Conservation (phyloP, 1,140 invertebrate genomes). For the Calephelis nemesis region DNA sequence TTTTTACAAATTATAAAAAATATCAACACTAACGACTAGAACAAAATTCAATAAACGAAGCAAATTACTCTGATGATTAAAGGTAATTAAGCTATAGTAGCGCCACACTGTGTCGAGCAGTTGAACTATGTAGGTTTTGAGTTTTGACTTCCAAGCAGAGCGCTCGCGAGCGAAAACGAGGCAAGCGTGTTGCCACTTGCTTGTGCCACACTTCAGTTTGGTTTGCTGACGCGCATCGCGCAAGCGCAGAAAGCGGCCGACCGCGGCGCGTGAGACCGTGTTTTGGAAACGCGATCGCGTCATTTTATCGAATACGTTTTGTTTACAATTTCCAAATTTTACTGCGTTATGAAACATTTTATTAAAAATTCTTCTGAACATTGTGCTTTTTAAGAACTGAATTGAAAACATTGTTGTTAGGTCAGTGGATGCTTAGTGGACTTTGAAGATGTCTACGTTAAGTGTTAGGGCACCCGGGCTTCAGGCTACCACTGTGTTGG, state of each 20-base stretch:
- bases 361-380: conserved; percentile 28
- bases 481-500: conserved; percentile 62
- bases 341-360: conserved; percentile 11
- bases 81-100: conserved; percentile 35
- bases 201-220: conserved; percentile 19
- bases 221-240: conserved; percentile 18
- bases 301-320: conserved; percentile 50
- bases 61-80: background rate
- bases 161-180: conserved; percentile 26
- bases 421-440: conserved; percentile 36
- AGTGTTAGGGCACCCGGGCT: conserved; percentile 68
- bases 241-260: conserved; percentile 29
- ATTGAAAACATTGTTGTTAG: conserved; percentile 14
- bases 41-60: background rate
- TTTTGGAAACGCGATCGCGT: conserved; percentile 37
- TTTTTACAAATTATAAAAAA: background rate
- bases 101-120: conserved; percentile 56
- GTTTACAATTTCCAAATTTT: conserved; percentile 51
- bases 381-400: conserved; percentile 33
- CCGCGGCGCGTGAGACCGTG: conserved; percentile 45
- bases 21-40: background rate
- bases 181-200: conserved; percentile 22
- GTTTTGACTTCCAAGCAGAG: conserved; percentile 27
- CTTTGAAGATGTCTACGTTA: conserved; percentile 70
- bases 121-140: conserved; percentile 37